Evolutionary conservation across 2,888 invertebrate species (phyloP).

Genomic region (Priocnemis perturbator): DNA sequence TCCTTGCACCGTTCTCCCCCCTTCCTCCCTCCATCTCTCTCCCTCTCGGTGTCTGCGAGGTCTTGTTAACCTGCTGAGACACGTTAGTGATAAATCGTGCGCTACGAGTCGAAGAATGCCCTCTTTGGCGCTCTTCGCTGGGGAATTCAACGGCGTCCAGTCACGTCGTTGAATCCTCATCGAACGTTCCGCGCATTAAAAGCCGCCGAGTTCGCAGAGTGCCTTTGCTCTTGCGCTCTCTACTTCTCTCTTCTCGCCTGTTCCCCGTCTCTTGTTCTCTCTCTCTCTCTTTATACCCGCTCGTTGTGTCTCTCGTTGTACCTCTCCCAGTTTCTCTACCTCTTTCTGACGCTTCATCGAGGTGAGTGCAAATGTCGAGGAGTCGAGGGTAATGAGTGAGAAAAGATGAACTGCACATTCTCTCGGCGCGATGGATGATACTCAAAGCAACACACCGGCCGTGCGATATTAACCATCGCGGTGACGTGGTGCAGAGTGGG

Average conservation of each 20-base stretch:
- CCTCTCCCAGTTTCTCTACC: not conserved
- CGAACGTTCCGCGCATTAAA: conserved; percentile 40
- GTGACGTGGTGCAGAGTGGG: not conserved
- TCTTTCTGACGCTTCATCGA: conserved; percentile 3
- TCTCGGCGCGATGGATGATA: conserved; percentile 1
- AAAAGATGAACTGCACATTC: conserved; percentile 43
- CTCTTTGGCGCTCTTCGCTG: conserved; percentile 32
- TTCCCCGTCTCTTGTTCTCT: too few species aligned
- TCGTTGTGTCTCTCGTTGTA: not conserved
- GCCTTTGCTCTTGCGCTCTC: not conserved
- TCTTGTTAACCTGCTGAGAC: too few species aligned
- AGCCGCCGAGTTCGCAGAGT: conserved; percentile 18
- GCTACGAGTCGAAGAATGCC: conserved; percentile 33
- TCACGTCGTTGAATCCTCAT: conserved; percentile 49
- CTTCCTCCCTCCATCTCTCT: conserved; percentile 1
- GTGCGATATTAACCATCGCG: conserved; percentile 12
- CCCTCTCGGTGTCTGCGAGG: conserved; percentile 3
- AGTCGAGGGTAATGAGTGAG: conserved; percentile 47
- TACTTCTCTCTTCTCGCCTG: too few species aligned
- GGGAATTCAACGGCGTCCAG: conserved; percentile 48
- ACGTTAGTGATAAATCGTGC: conserved; percentile 53
- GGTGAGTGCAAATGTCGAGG: conserved; percentile 46
- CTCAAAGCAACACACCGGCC: not conserved
- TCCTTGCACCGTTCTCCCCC: not conserved
- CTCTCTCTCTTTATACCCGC: not conserved